Evolutionary conservation across 1,140 invertebrate species (phyloP).

Genomic region (Pissodes strobi): DNA sequence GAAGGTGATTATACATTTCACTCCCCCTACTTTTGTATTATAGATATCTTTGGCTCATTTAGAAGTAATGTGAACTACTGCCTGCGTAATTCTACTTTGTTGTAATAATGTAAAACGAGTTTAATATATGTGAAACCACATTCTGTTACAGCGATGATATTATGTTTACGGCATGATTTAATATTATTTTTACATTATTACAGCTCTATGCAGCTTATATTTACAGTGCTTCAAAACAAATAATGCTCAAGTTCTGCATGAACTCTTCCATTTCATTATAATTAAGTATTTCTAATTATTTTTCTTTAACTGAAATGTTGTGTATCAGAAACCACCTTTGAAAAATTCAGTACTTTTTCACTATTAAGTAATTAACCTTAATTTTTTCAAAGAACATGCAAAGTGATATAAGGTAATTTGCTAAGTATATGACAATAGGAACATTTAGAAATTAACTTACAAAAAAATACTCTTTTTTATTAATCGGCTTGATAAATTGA

Average conservation of each 20-base stretch:
- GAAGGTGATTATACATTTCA: conserved; percentile 1
- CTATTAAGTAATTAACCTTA: too few relatives aligned
- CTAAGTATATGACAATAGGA: too few relatives aligned
- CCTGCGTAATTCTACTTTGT: conserved; percentile 42
- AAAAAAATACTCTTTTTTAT: too few relatives aligned
- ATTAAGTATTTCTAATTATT: background rate
- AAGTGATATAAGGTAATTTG: too few relatives aligned
- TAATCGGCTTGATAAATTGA: too few relatives aligned
- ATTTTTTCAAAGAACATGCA: too few relatives aligned
- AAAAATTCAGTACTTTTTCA: too few relatives aligned
- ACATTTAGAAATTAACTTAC: too few relatives aligned
- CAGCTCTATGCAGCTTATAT: conserved; percentile 42
- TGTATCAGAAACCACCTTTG: background rate
- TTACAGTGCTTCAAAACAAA: conserved; percentile 37
- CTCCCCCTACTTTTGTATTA: conserved; percentile 22
- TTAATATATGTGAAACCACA: background rate
- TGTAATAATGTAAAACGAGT: conserved; percentile 37
- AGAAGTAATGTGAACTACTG: conserved; percentile 40
- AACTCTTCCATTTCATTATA: conserved; percentile 23
- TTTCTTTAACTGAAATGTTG: background rate
- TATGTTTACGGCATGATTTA: background rate
- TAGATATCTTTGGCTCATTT: conserved; percentile 25
- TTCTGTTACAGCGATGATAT: background rate
- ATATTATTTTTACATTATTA: conserved; percentile 36
- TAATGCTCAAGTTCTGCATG: conserved; percentile 41